phyloP scores from a whole-genome alignment of 2,888 invertebrate genomes.

The Unio pictorum region DNA sequence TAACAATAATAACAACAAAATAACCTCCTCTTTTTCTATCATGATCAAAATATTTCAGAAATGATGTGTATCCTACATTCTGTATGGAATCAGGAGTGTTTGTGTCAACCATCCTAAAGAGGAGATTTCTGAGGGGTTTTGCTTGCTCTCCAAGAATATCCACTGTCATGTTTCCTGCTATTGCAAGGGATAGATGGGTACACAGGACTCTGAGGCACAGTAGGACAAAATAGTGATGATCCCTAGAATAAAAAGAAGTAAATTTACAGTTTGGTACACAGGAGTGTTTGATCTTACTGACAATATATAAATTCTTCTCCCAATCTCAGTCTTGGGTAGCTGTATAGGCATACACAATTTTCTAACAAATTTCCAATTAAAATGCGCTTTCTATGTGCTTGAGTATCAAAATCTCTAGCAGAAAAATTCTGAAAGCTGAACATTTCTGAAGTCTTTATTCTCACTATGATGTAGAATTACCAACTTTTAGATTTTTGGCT shows the following conservation, averaged over 20 bases:
- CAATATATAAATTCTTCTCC: no score
- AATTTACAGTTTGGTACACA: no score
- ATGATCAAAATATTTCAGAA: neutral
- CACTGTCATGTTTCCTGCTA: conserved; percentile 74
- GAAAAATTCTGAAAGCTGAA: no score
- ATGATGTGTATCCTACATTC: conserved; percentile 51
- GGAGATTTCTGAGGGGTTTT: conserved; percentile 74
- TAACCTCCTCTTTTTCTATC: neutral
- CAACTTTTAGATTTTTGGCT: no score
- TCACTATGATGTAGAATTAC: no score
- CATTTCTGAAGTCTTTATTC: no score
- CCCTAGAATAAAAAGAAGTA: conserved; percentile 61
- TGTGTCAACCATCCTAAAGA: conserved; percentile 74
- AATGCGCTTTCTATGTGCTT: no score
- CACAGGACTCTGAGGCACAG: conserved; percentile 76
- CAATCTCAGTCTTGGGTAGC: no score
- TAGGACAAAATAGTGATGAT: conserved; percentile 77
- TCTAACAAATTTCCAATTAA: no score
- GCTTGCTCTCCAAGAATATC: conserved; percentile 75
- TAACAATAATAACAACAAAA: neutral
- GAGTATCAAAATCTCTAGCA: no score
- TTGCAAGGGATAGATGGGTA: conserved; percentile 77
- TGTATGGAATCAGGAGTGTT: conserved; percentile 74
- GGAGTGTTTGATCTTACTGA: no score
- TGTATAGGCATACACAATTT: no score